phyloP scores from a whole-genome alignment of 2,113 vertebrate species.

The Cyanoderma ruficeps region DNA sequence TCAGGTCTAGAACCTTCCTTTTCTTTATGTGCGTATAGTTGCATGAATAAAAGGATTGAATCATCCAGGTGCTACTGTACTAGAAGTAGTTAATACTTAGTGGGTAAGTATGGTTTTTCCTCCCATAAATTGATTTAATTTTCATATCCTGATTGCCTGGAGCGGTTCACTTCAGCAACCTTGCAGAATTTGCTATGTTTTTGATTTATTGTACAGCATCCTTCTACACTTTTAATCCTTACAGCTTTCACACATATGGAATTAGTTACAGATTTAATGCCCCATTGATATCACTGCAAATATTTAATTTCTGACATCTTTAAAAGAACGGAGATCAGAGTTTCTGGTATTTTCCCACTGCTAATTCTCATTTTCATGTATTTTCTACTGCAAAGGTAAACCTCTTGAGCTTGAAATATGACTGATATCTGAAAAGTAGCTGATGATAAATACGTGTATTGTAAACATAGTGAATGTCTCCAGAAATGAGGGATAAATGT shows the following conservation, averaged over 20 bases:
- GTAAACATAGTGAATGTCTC: background rate
- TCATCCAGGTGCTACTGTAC: background rate
- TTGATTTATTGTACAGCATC: slow-evolving; percentile 38
- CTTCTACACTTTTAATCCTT: background rate
- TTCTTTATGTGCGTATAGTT: background rate
- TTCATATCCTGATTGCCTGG: slow-evolving; percentile 24
- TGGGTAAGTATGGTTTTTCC: background rate
- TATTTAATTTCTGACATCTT: slow-evolving; percentile 30
- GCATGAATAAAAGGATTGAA: background rate
- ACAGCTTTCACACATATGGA: slow-evolving; percentile 5
- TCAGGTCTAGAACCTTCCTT: background rate
- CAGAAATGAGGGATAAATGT: background rate
- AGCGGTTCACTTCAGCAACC: slow-evolving; percentile 1
- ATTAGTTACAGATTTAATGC: slow-evolving; percentile 47
- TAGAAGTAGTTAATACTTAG: background rate
- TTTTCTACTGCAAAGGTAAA: background rate
- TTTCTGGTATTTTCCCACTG: background rate
- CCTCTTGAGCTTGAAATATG: background rate
- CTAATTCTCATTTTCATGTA: background rate
- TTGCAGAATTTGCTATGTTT: slow-evolving; percentile 36
- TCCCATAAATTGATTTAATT: slow-evolving; percentile 21
- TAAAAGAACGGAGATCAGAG: background rate
- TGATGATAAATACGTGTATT: background rate
- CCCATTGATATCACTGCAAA: slow-evolving; percentile 18
- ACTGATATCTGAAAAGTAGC: background rate